Evolutionary conservation across 1,140 invertebrate genomes (phyloP).

Genomic region (Saccostrea glomerata): DNA sequence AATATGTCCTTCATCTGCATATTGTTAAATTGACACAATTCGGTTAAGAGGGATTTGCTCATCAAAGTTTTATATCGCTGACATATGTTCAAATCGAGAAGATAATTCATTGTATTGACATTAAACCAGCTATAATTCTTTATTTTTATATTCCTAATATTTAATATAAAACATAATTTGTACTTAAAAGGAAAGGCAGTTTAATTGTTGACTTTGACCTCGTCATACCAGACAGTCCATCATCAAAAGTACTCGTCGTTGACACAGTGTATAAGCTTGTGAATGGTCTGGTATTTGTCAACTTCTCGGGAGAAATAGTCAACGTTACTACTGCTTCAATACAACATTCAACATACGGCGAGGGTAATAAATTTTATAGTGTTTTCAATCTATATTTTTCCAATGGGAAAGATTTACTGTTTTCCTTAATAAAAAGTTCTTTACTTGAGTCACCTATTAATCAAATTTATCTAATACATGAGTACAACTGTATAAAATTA

Average conservation of each 20-base stretch:
- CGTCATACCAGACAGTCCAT: background rate
- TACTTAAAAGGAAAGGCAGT: background rate
- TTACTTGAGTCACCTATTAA: background rate
- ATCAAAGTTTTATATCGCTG: too few relatives aligned
- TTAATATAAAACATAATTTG: background rate
- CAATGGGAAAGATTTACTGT: too few relatives aligned
- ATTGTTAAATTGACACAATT: too few relatives aligned
- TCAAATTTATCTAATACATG: background rate
- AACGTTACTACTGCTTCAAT: background rate
- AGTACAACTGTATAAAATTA: background rate
- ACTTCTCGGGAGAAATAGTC: background rate
- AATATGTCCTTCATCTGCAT: too few relatives aligned
- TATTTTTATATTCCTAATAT: background rate
- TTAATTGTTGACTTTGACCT: background rate
- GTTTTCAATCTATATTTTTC: background rate
- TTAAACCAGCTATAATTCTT: too few relatives aligned
- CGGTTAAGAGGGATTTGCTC: too few relatives aligned
- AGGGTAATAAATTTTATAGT: background rate
- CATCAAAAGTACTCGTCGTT: background rate
- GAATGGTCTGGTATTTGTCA: background rate
- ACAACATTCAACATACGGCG: background rate
- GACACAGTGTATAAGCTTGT: conserved; percentile 9
- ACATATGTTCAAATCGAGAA: too few relatives aligned
- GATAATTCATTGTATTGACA: too few relatives aligned
- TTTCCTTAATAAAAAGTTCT: background rate